Base-by-base conservation (phyloP, 2,797 vertebrate genomes). In the Arrhamphus sclerolepis region DNA sequence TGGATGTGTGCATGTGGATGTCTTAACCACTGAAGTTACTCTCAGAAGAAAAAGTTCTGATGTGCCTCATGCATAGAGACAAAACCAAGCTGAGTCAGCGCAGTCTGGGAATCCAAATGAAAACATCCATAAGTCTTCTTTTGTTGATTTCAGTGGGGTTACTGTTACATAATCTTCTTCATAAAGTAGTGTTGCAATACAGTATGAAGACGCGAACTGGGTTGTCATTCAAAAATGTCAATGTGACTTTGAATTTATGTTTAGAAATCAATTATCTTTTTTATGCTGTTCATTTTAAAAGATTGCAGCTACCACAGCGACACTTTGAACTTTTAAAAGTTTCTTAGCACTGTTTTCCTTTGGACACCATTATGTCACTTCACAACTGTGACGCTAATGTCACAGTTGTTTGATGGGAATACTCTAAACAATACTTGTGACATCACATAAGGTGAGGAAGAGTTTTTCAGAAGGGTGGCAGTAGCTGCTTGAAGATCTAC, bases 11-110 rank as follows among this genome's bases (percentile, higher is more conserved):
- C 38, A 66, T 39, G 49, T 66, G 66, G 50, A 65, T 18, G 6
- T 58, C 50, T 65, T 70, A 50, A 61, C 11, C 8, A 1, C 26
- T 48, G 7, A 62, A 71, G 47, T 60, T 50, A 46, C 11, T 46
- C 9, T 59, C 18, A 41, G 29, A 43, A 6, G 8, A n/a, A 24
- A 47, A 57, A 44, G 47, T 72, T 71, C 13, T 48, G n/a, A 38
- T 31, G 20, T 46, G 10, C 77, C n/a, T 57, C 10, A 59, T 40
- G 26, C 14, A 9, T 5, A n/a, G 31, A 70, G 44, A 53, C 1
- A 24, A 19, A 55, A 41, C 5, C 20, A 26, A 43, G n/a, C 29
- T 26, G 20, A 40, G 46, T 59, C 63, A 53, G 6, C 29, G 24
- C 9, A 60, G 40, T 39, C 16, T 55, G 20, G 34, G 29, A 66